These are phyloP conservation scores for Pseudopipra pipra DNA, from an alignment of 2,113 vertebrate genomes.

Conservation along the genomic window DNA sequence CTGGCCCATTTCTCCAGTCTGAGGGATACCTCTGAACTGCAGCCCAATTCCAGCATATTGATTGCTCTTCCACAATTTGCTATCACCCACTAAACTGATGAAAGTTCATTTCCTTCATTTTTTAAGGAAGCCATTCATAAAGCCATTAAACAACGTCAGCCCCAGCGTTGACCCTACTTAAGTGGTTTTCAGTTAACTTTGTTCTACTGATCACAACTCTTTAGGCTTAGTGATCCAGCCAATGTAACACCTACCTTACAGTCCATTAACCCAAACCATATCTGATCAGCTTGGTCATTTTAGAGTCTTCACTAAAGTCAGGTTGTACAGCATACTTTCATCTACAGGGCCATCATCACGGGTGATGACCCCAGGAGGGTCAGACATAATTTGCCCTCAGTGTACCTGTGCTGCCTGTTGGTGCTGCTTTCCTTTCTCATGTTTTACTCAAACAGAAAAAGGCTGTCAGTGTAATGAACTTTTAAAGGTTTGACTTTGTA, in stretches of 20 bases:
- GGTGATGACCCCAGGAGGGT: background rate
- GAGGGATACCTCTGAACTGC: background rate
- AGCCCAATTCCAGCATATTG: background rate
- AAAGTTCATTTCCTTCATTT: background rate
- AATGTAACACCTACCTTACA: background rate
- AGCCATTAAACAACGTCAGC: background rate
- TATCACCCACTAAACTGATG: background rate
- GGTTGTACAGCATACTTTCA: background rate
- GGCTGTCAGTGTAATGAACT: background rate
- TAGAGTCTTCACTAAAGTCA: background rate
- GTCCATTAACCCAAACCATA: background rate
- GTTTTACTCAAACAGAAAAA: background rate
- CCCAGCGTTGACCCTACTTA: background rate
- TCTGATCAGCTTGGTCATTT: background rate
- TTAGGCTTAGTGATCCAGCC: background rate
- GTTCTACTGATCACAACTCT: background rate
- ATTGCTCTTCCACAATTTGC: background rate
- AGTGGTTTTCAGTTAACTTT: background rate
- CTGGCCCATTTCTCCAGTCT: background rate
- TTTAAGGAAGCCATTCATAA: background rate
- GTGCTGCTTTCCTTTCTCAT: background rate
- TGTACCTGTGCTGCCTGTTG: background rate
- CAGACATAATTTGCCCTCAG: background rate
- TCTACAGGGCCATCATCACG: background rate
- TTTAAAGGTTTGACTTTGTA: background rate